These are phyloP conservation scores for Pseudoips prasinana DNA, from an alignment of 2,888 invertebrate species.

Conservation along the genomic window DNA sequence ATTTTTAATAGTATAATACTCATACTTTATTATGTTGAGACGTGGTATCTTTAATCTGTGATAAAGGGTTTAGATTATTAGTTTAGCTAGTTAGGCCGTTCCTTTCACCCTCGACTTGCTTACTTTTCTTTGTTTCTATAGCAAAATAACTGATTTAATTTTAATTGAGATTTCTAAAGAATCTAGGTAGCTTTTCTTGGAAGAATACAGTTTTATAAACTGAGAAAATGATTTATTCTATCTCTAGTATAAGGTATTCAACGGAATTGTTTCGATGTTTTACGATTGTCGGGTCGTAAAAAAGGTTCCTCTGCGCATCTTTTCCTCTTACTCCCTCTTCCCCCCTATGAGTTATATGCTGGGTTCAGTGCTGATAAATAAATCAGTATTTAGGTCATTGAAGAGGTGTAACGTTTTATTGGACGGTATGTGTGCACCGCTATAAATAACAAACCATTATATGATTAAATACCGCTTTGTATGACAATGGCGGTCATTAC, in stretches of 20 bases:
- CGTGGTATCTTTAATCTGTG: too few species aligned
- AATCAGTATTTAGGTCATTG: conserved; percentile 57
- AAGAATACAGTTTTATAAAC: too few species aligned
- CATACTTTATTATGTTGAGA: too few species aligned
- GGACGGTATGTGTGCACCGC: conserved; percentile 21
- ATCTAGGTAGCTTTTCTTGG: too few species aligned
- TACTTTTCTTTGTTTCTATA: too few species aligned
- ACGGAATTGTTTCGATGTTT: conserved; percentile 51
- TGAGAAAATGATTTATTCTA: too few species aligned
- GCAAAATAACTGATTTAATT: too few species aligned
- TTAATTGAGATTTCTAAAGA: too few species aligned
- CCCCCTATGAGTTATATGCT: conserved; percentile 45
- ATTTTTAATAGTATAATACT: too few species aligned
- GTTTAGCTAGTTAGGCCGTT: too few species aligned
- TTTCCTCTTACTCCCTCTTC: conserved; percentile 21
- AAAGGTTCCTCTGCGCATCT: conserved; percentile 41
- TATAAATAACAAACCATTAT: conserved; percentile 46
- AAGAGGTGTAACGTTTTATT: conserved; percentile 46
- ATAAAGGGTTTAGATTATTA: too few species aligned
- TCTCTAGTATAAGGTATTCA: conserved; percentile 33
- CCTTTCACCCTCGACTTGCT: too few species aligned
- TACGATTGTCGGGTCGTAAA: conserved; percentile 52
- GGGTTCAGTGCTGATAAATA: conserved; percentile 51
- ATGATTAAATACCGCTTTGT: conserved; percentile 41
- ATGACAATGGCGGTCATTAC: conserved; percentile 33